Evolutionary conservation across 2,888 invertebrate species (phyloP), one percentile per base, ranked within the genome.

Genomic region (Epistrophe grossulariae): DNA sequence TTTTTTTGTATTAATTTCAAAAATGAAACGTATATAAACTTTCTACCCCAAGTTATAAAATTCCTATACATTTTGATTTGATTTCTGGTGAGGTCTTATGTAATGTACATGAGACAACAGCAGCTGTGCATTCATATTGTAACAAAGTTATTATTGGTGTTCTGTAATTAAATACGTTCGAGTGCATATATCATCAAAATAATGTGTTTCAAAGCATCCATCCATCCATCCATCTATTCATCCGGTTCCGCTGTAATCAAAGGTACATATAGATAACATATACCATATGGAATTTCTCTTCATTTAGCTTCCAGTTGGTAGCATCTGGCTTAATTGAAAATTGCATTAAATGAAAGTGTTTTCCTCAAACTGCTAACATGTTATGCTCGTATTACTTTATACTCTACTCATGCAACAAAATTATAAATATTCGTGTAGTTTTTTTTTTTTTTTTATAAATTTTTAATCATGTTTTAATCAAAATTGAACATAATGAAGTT

Each of bases 111-210:
- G 28, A 70, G 24, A 55, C 38, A 70, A 17, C 70, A 70, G 70
- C 70, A 70, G 70, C 52, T 70, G 70, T 70, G 52, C 40, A 55
- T 40, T 55, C 40, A 55, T 40, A 40, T 52, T 40, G 11, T 55
- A 40, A 24, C 38, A 70, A 55, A 55, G n/a, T 38, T 70, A 70
- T 70, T 55, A 55, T 55, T 55, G 10, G 28, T 55, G 40, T 70
- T 40, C 70, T 70, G 70, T 70, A 55, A 70, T 70, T 70, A 70
- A 70, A 70, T 40, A 38, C 52, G 70, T 70, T 84, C 31, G 74
- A 84, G 55, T 71, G 83, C 62, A 74, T 79, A 71, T 79, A 62
- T 62, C 74, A 74, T 71, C 74, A 79, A 57, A 74, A 73, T 64
- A 45, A 43, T 52, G 17, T n/a, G 55, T 43, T 70, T 24, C 62